These are phyloP conservation scores for Omphaloscelis lunosa DNA, from an alignment of 2,888 invertebrate genomes.

Conservation along the genomic window DNA sequence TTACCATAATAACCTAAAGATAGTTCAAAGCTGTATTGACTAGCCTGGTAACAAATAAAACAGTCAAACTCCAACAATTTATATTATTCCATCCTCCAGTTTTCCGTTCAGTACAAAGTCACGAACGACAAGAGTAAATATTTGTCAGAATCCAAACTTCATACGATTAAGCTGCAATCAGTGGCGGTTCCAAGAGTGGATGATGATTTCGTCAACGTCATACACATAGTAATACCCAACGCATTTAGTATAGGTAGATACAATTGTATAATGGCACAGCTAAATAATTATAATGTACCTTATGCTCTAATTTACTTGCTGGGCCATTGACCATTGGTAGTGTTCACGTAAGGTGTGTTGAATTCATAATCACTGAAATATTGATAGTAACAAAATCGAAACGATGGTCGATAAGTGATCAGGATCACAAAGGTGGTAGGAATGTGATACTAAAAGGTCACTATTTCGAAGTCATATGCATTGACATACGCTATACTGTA, in stretches of 20 bases:
- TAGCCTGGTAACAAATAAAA: slow-evolving; percentile 26
- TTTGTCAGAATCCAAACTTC: slow-evolving; percentile 17
- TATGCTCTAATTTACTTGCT: neutral
- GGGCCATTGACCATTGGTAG: neutral
- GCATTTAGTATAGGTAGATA: neutral
- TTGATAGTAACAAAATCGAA: neutral
- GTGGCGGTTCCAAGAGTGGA: too few relatives aligned
- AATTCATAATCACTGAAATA: neutral
- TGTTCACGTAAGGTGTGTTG: neutral
- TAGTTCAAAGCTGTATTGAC: slow-evolving; percentile 37
- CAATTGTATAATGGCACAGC: neutral
- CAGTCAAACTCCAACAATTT: slow-evolving; percentile 44
- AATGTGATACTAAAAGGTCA: neutral
- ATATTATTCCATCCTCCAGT: slow-evolving; percentile 48
- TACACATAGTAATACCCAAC: too few relatives aligned
- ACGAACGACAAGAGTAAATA: slow-evolving; percentile 53
- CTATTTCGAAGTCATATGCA: neutral
- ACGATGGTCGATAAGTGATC: neutral
- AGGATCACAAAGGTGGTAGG: neutral
- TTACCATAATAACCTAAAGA: slow-evolving; percentile 28
- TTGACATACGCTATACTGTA: neutral
- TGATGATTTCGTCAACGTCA: too few relatives aligned
- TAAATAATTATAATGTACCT: neutral
- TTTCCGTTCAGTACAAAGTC: slow-evolving; percentile 55
- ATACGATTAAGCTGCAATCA: neutral